Conservation (phyloP, 2,797 vertebrate species). For the Pitangus sulphuratus region DNA sequence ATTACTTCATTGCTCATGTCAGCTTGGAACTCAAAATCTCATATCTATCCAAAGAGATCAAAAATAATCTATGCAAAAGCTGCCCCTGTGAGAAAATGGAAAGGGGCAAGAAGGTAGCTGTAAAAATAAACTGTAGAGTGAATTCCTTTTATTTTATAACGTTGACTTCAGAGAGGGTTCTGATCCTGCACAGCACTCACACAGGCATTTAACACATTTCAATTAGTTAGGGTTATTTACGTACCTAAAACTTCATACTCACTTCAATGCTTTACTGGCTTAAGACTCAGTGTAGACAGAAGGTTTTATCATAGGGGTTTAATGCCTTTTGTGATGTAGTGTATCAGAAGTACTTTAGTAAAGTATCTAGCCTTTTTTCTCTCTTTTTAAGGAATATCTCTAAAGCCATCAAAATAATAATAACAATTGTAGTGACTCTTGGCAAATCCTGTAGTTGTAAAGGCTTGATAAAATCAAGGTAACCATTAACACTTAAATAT, state of each 20-base stretch:
- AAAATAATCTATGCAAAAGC: background rate
- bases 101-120: background rate
- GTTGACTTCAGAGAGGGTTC: background rate
- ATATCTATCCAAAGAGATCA: background rate
- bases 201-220: background rate
- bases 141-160: background rate
- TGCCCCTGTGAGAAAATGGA: background rate
- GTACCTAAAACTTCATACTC: background rate
- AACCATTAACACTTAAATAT: background rate
- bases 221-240: background rate
- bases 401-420: background rate
- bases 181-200: background rate
- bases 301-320: background rate
- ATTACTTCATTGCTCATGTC: background rate
- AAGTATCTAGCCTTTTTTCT: background rate
- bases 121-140: background rate
- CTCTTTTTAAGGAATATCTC: background rate
- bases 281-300: background rate
- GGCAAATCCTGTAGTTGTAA: background rate
- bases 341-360: background rate
- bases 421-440: background rate
- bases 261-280: background rate
- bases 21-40: background rate
- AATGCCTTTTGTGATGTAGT: accelerated
- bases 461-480: background rate